Base-by-base conservation (phyloP, 2,113 vertebrate species). In the Antigone vipio region DNA sequence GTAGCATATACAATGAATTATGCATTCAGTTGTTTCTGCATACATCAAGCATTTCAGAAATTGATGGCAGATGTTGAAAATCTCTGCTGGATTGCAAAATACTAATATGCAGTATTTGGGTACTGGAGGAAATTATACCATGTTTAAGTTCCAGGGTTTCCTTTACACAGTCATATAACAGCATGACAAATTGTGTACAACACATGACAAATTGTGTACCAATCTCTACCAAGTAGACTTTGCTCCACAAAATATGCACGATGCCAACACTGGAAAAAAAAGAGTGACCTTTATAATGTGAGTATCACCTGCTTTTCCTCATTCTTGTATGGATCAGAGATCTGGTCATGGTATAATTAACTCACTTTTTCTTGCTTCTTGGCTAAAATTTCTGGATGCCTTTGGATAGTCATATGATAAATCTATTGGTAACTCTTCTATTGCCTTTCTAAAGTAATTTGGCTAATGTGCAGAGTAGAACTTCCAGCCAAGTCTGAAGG, bases 401-500 rank as follows among this genome's bases (percentile, higher is more conserved):
- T 95, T 89, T 91, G 81, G 26, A 66, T 16, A 66, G 79, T 69
- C 29, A 32, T 66, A 59, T 49, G 50, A 77, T 74, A 44, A 77
- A 89, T 80, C 38, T 85, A 38, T 85, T 84, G 55, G 53, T 93
- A 93, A 42, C 38, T 94, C 93, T 93, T 89, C 45, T 19, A 18
- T 38, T 85, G n/a, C 49, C 42, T 95, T 87, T 79, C 38, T 95
- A 13, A 82, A 89, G 49, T 73, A 87, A 64, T 93, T 89, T 90
- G 58, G 73, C 44, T 89, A 47, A 89, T 45, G 53, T 77, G 20
- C 42, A 66, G 71, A 85, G 29, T 50, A 89, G 77, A 81, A 87
- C 50, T 91, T 91, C 42, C 79, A 84, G 71, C 82, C 63, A 85
- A 72, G 32, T 63, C 53, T 77, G 59, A 93, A 85, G 90, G 55